Evolutionary conservation across 2,113 vertebrate genomes (phyloP), one percentile per base, ranked within the genome.

Genomic region (Brachypodius melanocephalos): DNA sequence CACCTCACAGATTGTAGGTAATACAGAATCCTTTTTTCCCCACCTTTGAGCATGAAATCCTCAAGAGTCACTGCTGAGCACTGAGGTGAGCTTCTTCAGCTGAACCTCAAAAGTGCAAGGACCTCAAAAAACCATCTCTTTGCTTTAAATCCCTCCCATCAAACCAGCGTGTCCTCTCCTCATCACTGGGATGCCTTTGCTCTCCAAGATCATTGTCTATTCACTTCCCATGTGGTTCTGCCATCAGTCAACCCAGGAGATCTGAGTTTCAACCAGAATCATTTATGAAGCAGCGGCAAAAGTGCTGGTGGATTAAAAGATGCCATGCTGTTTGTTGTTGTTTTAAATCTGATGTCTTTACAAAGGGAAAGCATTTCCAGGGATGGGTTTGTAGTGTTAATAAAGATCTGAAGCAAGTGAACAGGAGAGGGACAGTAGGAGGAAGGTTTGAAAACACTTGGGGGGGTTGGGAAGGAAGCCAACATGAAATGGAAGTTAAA

Each of bases 341-440:
- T 83, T 92, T 89, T 45, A 92, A 87, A 86, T 83, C 67, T 46
- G 38, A 46, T 75, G 38, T 69, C 52, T 90, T 80, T 67, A 45
- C 77, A 90, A 76, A 75, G 74, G 43, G n/a, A 85, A 85, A 89
- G 48, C 49, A 28, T 81, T 95, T 55, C 40, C 49, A 77, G 31
- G 46, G 51, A 22, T 69, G 40, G 36, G 52, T 87, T 89, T 84
- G 58, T 81, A 43, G 42, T 84, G 48, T 84, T 96, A 94, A 94
- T 94, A 81, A 94, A 84, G 65, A 93, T 74, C 82, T 91, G 62
- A 93, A 58, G 62, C 17, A 58, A 85, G 45, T 19, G 32, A 91
- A 62, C 16, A 45, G 40, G 52, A 89, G 73, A 75, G 67, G 18
- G 22, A 29, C 15, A 29, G 59, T 45, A 69, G 54, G 67, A 73